Evolutionary conservation across 2,113 vertebrate species (phyloP), one percentile per base, ranked within the genome.

Genomic region (Myiagra hebetior): DNA sequence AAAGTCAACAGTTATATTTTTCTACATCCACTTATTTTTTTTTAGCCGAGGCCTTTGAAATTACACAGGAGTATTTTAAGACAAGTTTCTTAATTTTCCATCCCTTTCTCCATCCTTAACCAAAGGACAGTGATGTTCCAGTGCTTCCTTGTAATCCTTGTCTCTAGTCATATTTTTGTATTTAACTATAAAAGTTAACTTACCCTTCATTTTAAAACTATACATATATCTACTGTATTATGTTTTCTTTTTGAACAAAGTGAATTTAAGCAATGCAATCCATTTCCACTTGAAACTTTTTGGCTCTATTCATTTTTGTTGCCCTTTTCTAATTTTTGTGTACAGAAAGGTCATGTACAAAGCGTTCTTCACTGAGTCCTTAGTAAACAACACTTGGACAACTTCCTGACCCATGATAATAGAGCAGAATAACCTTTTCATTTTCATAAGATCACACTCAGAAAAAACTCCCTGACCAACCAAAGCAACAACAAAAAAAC

Each of bases 251-350:
- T 42, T 52, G 52, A 63, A 31, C 3, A 47, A 62, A 63, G 24
- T 27, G 9, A 62, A 67, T 62, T 59, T 78, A 63, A 46, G 56
- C 28, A 78, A 37, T 26, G 21, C 11, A 73, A 72, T 79, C 21
- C 17, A 55, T 63, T 91, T 47, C 23, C 46, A 70, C 19, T 44
- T 52, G 16, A 10, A 83, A 57, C 26, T 41, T 41, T 31, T 59
- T 57, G 35, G 5, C 19, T 78, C 6, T 75, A 16, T 46, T 55
- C 0, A 22, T 42, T 88, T 94, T 50, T 17, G 3, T 41, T 87
- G 46, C 22, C 28, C 57, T 87, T 91, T 84, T 80, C 30, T 47
- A 18, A 69, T 69, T 91, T 86, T 76, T 92, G 21, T 59, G 37
- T 59, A 59, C 10, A 95, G 35, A 80, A 83, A 81, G 19, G 19